Evolutionary conservation across 2,113 vertebrate species (phyloP).

Genomic region (Antigone vipio): DNA sequence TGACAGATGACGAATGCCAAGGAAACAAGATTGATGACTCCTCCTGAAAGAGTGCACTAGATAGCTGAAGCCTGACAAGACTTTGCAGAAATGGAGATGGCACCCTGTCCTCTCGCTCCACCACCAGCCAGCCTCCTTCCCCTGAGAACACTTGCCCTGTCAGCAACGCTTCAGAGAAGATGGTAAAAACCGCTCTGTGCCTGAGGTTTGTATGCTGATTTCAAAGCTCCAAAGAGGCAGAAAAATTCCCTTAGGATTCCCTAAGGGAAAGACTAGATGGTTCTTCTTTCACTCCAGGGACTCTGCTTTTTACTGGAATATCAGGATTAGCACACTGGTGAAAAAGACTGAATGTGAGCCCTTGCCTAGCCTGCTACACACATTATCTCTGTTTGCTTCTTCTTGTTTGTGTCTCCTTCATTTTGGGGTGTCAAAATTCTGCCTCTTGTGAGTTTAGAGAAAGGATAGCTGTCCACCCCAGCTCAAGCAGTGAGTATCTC

Average conservation of each 20-base stretch:
- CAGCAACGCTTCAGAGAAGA: neutral
- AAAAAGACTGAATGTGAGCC: neutral
- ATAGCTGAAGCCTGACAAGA: constrained; percentile 35
- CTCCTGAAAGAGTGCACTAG: constrained; percentile 10
- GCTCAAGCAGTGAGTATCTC: neutral
- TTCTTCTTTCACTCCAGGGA: neutral
- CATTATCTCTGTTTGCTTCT: neutral
- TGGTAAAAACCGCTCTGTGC: neutral
- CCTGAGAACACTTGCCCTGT: constrained; percentile 24
- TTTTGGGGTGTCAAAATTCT: neutral
- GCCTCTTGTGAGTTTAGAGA: neutral
- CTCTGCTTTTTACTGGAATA: neutral
- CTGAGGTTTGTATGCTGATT: neutral
- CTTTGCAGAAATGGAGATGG: constrained; percentile 14
- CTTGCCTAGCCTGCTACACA: neutral
- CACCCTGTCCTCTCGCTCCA: neutral
- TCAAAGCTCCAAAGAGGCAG: neutral
- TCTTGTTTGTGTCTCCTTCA: neutral
- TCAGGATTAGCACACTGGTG: neutral
- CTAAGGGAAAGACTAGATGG: neutral
- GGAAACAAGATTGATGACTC: constrained; percentile 38
- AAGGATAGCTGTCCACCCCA: neutral
- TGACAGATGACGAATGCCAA: constrained; percentile 35
- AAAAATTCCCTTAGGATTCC: neutral
- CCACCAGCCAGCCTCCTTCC: constrained; percentile 9